phyloP scores from a whole-genome alignment of 2,888 invertebrate species.

The Pammene fasciana region DNA sequence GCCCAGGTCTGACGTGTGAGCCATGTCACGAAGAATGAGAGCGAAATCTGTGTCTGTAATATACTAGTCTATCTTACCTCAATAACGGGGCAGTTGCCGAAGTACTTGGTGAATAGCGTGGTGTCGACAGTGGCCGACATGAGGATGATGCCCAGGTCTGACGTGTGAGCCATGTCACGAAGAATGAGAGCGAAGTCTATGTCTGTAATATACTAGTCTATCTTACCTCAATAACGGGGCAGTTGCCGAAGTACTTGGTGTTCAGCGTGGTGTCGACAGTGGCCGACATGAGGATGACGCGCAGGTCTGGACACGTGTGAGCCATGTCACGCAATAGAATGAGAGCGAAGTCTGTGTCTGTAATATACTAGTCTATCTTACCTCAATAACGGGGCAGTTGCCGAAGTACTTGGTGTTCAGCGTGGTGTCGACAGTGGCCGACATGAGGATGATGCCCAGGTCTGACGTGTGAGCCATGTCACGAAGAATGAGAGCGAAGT shows the following conservation, averaged over 20 bases:
- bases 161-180: constrained; percentile 96
- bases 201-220: constrained; percentile 84
- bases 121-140: constrained; percentile 99
- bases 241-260: constrained; percentile 94
- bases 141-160: constrained; percentile 95
- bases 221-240: constrained; percentile 88
- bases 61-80: constrained; percentile 76
- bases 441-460: constrained; percentile 97
- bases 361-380: too few relatives aligned
- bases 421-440: constrained; percentile 97
- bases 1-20: constrained; percentile 93
- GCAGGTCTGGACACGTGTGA: constrained; percentile 93
- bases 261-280: constrained; percentile 98
- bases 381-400: constrained; percentile 92
- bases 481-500: constrained; percentile 96
- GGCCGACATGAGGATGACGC: constrained; percentile 98
- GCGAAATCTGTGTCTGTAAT: constrained; percentile 95
- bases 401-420: constrained; percentile 97
- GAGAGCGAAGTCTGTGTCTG: constrained; percentile 97
- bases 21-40: constrained; percentile 97
- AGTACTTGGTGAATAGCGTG: constrained; percentile 94
- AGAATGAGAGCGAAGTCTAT: constrained; percentile 98
- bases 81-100: constrained; percentile 94
- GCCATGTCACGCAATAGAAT: constrained; percentile 98
- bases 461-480: constrained; percentile 98